Evolutionary conservation across 2,797 vertebrate genomes (phyloP).

Genomic region (Smutsia gigantea): DNA sequence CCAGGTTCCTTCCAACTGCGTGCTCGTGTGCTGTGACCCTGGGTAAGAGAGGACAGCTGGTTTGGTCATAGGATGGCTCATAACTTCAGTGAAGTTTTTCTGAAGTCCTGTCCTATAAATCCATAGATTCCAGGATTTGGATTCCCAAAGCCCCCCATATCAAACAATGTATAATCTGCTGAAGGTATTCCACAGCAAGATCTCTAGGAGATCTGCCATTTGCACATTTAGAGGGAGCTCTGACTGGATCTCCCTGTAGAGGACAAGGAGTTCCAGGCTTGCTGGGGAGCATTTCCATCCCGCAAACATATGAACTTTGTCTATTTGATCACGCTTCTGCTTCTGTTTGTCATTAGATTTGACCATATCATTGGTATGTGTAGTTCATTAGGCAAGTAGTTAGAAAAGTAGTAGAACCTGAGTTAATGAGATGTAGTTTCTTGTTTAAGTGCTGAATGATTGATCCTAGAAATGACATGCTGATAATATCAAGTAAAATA

Average conservation of each 20-base stretch:
- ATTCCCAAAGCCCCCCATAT: not conserved
- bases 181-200: not conserved
- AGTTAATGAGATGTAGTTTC: not conserved
- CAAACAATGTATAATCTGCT: not conserved
- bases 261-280: not conserved
- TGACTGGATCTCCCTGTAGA: not conserved
- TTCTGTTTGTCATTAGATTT: not conserved
- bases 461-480: not conserved
- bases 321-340: not conserved
- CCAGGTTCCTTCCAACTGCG: not conserved
- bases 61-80: not conserved
- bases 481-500: slow-evolving; percentile 8
- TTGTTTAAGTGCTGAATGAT: not conserved
- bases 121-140: not conserved
- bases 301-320: not conserved
- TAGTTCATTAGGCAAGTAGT: not conserved
- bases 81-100: not conserved
- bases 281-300: not conserved
- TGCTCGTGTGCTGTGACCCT: not conserved
- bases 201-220: not conserved
- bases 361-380: not conserved
- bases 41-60: not conserved
- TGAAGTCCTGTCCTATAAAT: not conserved
- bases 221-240: not conserved
- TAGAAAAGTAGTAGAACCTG: not conserved